Percentiles rank a stretch among this genome's conserved stretches.
Evolutionary conservation across 2,113 vertebrate species (phyloP).

Genomic region (human): DNA sequence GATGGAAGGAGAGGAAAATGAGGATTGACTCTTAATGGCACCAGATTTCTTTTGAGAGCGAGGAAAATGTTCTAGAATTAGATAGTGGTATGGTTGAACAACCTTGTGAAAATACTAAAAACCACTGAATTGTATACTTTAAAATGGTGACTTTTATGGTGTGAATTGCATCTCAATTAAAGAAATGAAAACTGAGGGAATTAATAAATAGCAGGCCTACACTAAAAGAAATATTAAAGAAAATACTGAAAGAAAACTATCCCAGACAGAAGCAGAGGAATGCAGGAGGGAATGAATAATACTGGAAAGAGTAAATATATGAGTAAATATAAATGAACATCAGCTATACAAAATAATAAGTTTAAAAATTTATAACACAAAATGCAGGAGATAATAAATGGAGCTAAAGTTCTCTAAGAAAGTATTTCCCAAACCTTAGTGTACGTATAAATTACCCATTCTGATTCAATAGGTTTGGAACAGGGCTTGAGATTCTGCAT

Average conservation of each 20-base stretch:
- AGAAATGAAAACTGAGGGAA: background rate
- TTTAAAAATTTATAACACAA: background rate
- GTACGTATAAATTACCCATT: background rate
- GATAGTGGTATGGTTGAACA: background rate
- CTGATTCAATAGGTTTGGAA: background rate
- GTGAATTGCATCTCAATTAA: background rate
- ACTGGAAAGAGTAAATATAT: background rate
- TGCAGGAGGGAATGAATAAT: background rate
- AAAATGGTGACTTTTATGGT: background rate
- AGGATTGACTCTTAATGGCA: background rate
- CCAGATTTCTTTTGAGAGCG: background rate
- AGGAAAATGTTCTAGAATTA: background rate
- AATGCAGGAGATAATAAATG: background rate
- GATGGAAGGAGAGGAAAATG: background rate
- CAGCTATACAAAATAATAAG: background rate
- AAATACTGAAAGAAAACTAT: background rate
- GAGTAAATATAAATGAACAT: background rate
- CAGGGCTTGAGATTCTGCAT: background rate
- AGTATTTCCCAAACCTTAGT: background rate
- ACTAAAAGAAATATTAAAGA: background rate
- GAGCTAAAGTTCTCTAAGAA: background rate
- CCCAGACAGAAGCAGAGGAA: background rate
- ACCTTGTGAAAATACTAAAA: background rate
- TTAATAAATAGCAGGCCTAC: background rate
- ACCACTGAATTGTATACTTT: background rate